Evolutionary conservation across 1,140 invertebrate genomes (phyloP), one percentile per base, ranked within the genome.

Genomic region (Drosophila mayri): DNA sequence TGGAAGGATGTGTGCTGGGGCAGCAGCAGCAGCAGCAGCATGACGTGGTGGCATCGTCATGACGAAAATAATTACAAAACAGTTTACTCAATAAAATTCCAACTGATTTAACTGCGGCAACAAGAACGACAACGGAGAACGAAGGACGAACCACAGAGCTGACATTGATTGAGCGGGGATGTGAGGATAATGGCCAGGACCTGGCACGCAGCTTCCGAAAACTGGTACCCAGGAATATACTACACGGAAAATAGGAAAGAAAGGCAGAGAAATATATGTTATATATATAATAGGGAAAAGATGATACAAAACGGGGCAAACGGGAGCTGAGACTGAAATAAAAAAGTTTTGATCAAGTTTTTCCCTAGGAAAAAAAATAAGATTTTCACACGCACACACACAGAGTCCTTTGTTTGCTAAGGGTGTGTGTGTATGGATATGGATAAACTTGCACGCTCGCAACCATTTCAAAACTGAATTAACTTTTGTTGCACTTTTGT

Each of bases 11-110:
- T 54, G 46, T 25, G 28, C 28, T 8, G 28, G 0, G 8, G 28
- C 28, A 7, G 28, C 28, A 30, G 28, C 28, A n/a, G 28, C 28
- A 7, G 28, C 28, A 30, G 46, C 41, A 41, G 61, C 60, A 72
- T 76, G 79, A 81, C 68, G 61, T 66, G 61, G 61, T 66, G 52
- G 70, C 80, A 78, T 50, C 80, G 68, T 46, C 57, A 63, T 55
- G 83, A 77, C 80, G 83, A 83, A 88, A 87, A 87, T 87, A 87
- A 87, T 87, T 87, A 80, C 71, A 84, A 88, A 87, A 74, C 83
- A 88, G 80, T 87, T 87, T 86, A 88, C 84, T 83, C 84, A 83
- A 86, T 86, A 83, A 86, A 83, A 88, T 88, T 83, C 79, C 79
- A 60, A 86, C 76, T 86, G 83, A 86, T 86, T 86, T 86, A 86